Percentiles rank a stretch among this genome's conserved stretches.
Conservation (phyloP, 2,113 vertebrate genomes). For the Bungarus multicinctus region DNA sequence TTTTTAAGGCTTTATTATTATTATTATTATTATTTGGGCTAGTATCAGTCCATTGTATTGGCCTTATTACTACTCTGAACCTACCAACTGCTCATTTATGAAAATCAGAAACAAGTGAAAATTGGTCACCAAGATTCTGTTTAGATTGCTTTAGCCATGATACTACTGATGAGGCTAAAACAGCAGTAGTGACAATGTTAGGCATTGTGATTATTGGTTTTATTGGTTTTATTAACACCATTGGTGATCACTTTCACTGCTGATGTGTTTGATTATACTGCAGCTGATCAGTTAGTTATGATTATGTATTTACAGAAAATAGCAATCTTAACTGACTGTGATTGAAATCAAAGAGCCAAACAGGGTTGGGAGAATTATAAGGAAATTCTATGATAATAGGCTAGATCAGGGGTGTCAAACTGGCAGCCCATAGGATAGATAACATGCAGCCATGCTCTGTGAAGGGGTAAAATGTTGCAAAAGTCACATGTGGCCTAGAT, state of each 20-base stretch:
- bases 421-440: too few species aligned
- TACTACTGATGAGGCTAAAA: neutral
- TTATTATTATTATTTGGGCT: neutral
- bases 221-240: neutral
- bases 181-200: neutral
- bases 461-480: too few species aligned
- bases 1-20: neutral
- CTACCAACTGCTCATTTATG: neutral
- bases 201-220: neutral
- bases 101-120: neutral
- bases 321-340: neutral
- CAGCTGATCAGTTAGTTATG: neutral
- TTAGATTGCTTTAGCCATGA: neutral
- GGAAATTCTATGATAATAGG: neutral
- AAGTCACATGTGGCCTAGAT: neutral
- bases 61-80: neutral
- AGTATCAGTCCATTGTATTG: neutral
- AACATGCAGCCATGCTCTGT: too few species aligned
- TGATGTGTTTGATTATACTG: neutral
- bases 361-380: neutral
- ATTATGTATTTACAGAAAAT: neutral
- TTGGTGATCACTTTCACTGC: neutral
- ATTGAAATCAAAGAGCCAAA: neutral
- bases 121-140: neutral
- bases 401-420: too few species aligned